Base-by-base conservation (phyloP, 2,113 vertebrate genomes). In the Saguinus imperator region DNA sequence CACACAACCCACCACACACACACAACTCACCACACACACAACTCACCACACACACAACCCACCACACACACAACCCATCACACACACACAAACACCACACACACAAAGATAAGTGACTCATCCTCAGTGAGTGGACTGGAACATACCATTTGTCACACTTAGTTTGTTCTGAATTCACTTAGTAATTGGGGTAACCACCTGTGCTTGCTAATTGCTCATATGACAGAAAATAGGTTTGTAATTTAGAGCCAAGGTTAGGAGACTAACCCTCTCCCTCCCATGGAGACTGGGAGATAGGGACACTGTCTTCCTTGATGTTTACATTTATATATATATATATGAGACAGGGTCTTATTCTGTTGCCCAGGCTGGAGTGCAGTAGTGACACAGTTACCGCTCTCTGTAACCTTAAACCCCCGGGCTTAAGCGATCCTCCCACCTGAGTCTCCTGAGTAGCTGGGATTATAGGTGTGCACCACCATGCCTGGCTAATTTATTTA, bases 21-120 rank as follows among this genome's bases (percentile, higher is more conserved):
- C 40, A 16, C 11, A 0, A 5, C 14, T 5, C 21, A 2, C 3
- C 4, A 29, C 16, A 68, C 64, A 52, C 12, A 61, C 8, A 58
- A 23, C 18, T 21, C 57, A 58, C 35, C 29, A 21, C 52, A 55
- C 18, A 57, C 55, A 55, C 17, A 55, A 17, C 1, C 50, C 52
- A 55, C 17, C 55, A 21, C 55, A 57, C 55, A 57, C 57, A 25
- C 23, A 58, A 10, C 3, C 23, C 23, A 25, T 8, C 57, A 58
- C 57, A 57, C 58, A 52, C 40, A 45, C 12, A 32, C 21, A 0
- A 6, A 64, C 32, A 68, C 25, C 3, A 29, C 17, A 4, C 17
- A 29, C 64, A 29, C 43, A 25, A 14, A 75, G 66, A 27, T 20
- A 20, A 64, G 13, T 1, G 21, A 55, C 45, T 1, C 1, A 29